These are phyloP conservation scores for Eupristina koningsbergeri DNA, from an alignment of 1,140 invertebrate species.

Conservation along the genomic window DNA sequence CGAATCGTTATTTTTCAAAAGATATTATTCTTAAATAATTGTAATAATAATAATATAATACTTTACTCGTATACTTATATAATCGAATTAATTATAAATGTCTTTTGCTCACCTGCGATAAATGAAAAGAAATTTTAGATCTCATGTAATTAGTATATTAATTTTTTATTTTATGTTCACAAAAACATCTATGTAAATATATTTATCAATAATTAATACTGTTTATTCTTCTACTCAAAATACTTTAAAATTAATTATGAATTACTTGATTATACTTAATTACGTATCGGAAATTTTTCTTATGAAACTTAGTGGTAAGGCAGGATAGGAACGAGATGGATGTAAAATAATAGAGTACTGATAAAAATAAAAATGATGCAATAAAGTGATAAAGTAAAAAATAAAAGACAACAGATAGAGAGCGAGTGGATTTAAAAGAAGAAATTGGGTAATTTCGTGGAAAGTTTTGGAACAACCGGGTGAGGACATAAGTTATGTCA, in stretches of 20 bases:
- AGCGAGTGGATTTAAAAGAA: constrained; percentile 16
- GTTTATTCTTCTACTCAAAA: not conserved
- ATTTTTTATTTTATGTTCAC: no score
- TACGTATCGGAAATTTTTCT: not conserved
- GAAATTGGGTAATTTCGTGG: constrained; percentile 32
- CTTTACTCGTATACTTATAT: not conserved
- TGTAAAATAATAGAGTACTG: not conserved
- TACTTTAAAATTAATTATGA: not conserved
- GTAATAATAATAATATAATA: not conserved
- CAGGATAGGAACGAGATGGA: not conserved
- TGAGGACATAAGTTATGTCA: constrained; percentile 47
- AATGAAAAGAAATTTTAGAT: constrained; percentile 7
- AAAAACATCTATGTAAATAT: no score
- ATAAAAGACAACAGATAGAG: not conserved
- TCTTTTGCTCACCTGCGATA: constrained; percentile 25
- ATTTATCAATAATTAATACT: no score
- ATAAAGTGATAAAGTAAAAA: not conserved
- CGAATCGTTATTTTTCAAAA: not conserved
- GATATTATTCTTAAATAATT: not conserved
- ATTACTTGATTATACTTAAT: not conserved
- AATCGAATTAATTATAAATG: not conserved
- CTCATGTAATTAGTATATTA: no score
- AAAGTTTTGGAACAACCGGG: constrained; percentile 35
- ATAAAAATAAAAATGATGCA: not conserved
- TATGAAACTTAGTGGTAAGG: not conserved